Evolutionary conservation across 2,888 invertebrate genomes (phyloP), one percentile per base, ranked within the genome.

Genomic region (Nemoura dubitans): DNA sequence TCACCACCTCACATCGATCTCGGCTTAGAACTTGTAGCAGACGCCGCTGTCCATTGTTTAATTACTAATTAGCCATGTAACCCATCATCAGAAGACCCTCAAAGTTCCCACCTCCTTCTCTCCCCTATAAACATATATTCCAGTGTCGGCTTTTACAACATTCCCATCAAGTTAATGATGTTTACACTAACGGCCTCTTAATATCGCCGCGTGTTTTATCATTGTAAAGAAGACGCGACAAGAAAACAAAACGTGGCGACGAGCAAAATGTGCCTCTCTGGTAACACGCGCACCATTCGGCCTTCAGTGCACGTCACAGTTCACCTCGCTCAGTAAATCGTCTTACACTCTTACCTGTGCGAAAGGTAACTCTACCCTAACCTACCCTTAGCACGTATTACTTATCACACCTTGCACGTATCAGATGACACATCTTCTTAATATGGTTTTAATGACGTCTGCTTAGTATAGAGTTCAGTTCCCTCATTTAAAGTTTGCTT

Each of bases 1-100:
- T 59, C 59, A 14, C 16, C 59, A 59, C 59, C 59, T 59, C 59
- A 2, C 59, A 59, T 59, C 59, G 59, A 59, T 59, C 59, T 59
- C 59, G 59, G 59, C 59, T 59, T 59, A 59, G 59, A 59, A 59
- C 59, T 59, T 59, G 21, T 59, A 59, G 59, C 21, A 59, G 59
- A 59, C 14, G 59, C 6, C 59, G 10, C 59, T 21, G 59, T 59
- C 59, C 59, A 59, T 59, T 59, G 59, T 59, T 59, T 59, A 59
- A 59, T 59, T 59, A 59, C 59, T 59, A 59, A 59, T 59, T 59
- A 59, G 59, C 59, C 59, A 21, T 59, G 59, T 59, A 59, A 59
- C 59, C 59, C 59, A 59, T 59, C 59, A 21, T 59, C 16, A 59
- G 59, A 59, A 59, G 59, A 59, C 59, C 59, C 59, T 59, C 59